phyloP scores from a whole-genome alignment of 37 sponge, comb jelly and placozoan species.

The Axinella damicornis region DNA sequence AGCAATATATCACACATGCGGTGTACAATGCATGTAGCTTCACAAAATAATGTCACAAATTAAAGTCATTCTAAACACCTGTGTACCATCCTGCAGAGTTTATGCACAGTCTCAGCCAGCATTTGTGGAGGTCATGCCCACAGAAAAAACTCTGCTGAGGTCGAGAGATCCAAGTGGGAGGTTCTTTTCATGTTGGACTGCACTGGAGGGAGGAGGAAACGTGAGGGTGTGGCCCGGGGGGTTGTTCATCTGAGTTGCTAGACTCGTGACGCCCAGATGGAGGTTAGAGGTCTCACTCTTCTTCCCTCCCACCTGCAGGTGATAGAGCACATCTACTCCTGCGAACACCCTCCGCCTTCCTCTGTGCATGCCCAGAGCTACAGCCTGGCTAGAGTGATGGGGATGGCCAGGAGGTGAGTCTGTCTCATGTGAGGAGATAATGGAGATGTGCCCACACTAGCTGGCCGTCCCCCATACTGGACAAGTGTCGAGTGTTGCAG shows the following conservation, averaged over 20 bases:
- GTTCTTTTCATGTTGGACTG: conserved; percentile 40
- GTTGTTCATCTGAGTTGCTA: too few relatives aligned
- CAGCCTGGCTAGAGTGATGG: background rate
- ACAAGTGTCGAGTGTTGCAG: too few relatives aligned
- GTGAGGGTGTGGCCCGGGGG: background rate
- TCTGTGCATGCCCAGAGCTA: background rate
- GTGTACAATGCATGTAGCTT: too few relatives aligned
- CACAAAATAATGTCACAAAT: too few relatives aligned
- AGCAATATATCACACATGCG: too few relatives aligned
- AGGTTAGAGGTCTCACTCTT: too few relatives aligned
- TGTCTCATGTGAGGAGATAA: too few relatives aligned
- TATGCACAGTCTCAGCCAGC: background rate
- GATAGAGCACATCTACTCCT: background rate
- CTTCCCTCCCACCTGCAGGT: too few relatives aligned
- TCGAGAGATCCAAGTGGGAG: conserved; percentile 39
- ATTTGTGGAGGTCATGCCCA: conserved; percentile 41
- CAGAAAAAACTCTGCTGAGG: conserved; percentile 6
- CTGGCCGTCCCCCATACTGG: too few relatives aligned
- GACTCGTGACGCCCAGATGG: too few relatives aligned
- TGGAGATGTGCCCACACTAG: too few relatives aligned
- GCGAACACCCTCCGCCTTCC: conserved; percentile 9
- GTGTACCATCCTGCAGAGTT: background rate
- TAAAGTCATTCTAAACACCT: background rate
- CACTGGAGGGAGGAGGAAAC: background rate
- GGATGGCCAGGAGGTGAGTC: too few relatives aligned